Conservation (phyloP, 1,140 invertebrate genomes). For the Calliopsis andreniformis region DNA sequence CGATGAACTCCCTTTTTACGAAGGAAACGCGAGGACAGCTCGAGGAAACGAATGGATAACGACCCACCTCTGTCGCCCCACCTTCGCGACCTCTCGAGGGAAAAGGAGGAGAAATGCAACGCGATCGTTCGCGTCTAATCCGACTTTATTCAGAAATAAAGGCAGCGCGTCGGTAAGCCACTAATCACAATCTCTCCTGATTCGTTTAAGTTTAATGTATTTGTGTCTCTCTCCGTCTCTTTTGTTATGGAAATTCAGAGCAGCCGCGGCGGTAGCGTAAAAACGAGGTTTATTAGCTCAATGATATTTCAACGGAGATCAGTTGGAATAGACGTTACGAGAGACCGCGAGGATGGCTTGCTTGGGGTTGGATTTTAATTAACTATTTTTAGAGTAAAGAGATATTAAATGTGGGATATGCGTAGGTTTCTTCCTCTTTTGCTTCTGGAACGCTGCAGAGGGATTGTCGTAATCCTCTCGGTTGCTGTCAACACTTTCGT, state of each 20-base stretch:
- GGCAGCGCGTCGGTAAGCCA: background rate
- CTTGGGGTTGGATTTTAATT: conserved; percentile 30
- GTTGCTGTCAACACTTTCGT: no score
- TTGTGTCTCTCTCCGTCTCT: conserved; percentile 16
- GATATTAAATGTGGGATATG: conserved; percentile 26
- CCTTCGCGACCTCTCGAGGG: no score
- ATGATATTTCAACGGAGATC: conserved; percentile 49
- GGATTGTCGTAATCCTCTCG: background rate
- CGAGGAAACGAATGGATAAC: conserved; percentile 37
- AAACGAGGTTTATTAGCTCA: conserved; percentile 29
- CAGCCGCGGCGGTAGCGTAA: no score
- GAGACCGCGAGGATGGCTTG: background rate
- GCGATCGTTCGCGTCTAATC: background rate
- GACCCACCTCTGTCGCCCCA: background rate
- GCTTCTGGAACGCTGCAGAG: background rate
- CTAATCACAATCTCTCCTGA: conserved; percentile 17
- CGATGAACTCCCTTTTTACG: conserved; percentile 55
- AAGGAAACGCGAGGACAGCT: conserved; percentile 28
- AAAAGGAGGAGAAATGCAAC: background rate
- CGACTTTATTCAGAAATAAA: conserved; percentile 41
- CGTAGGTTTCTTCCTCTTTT: background rate
- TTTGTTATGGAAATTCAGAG: conserved; percentile 22
- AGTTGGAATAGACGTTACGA: conserved; percentile 20
- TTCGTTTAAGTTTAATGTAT: conserved; percentile 29
- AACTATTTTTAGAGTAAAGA: conserved; percentile 42